Conservation (phyloP, 2,888 invertebrate genomes). For the Trachelus tabidus region DNA sequence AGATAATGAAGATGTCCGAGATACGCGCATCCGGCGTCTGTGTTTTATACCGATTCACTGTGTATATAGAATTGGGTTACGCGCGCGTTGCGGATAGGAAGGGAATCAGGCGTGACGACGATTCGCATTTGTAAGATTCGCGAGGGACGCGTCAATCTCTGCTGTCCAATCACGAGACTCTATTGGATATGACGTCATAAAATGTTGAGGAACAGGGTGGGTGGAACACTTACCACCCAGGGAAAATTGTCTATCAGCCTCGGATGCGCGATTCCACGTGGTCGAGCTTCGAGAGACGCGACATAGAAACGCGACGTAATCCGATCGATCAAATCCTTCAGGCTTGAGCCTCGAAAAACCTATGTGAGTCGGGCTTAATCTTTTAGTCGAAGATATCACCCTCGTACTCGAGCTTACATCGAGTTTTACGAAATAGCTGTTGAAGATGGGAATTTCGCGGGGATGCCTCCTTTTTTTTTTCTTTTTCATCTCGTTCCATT, state of each 20-base stretch:
- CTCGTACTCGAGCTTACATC: background rate
- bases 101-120: slow-evolving; percentile 11
- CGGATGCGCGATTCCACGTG: background rate
- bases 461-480: background rate
- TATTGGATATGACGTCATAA: slow-evolving; percentile 53
- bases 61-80: background rate
- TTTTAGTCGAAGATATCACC: background rate
- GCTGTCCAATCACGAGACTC: slow-evolving; percentile 37
- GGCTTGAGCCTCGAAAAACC: background rate
- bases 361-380: background rate
- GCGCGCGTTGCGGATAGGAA: slow-evolving; percentile 1
- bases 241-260: slow-evolving; percentile 19
- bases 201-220: slow-evolving; percentile 29
- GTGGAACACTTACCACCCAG: background rate
- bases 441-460: background rate
- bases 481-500: background rate
- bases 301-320: background rate
- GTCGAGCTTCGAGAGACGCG: background rate
- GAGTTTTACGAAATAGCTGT: background rate
- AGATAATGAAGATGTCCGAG: background rate
- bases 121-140: slow-evolving; percentile 10
- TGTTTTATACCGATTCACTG: background rate
- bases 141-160: slow-evolving; percentile 34
- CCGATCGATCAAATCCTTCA: background rate
- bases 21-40: background rate